These are phyloP conservation scores for Entomobrya multifasciata DNA, from an alignment of 2,888 invertebrate genomes.

Conservation along the genomic window DNA sequence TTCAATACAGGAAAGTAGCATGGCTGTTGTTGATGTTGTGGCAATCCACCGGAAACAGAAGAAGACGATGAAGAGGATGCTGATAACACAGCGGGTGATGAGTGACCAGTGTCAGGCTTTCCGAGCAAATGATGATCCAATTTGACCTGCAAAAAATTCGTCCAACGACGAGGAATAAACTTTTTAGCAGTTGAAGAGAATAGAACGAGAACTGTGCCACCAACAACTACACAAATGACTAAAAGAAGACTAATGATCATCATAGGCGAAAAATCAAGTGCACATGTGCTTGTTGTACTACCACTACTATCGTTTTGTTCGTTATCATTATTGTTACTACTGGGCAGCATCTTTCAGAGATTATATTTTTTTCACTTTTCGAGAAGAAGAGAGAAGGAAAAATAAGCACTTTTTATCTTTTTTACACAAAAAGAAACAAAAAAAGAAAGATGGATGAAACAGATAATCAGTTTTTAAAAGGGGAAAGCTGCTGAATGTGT, in stretches of 20 bases:
- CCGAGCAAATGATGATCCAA: conserved; percentile 75
- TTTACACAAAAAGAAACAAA: background rate
- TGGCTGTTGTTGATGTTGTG: conserved; percentile 36
- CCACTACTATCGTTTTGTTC: too few species aligned
- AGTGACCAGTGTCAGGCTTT: background rate
- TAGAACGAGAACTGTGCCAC: background rate
- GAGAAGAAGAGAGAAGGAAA: too few species aligned
- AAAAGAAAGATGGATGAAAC: conserved; percentile 19
- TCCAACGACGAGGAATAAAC: conserved; percentile 34
- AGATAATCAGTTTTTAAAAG: background rate
- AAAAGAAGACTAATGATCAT: conserved; percentile 19
- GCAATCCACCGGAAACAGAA: too few species aligned
- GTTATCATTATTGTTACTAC: too few species aligned
- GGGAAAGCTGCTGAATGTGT: too few species aligned
- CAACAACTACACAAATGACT: conserved; percentile 35
- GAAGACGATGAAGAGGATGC: background rate
- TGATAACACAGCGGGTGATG: background rate
- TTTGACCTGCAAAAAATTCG: conserved; percentile 67
- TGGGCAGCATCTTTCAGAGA: conserved; percentile 10
- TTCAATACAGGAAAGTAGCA: conserved; percentile 72
- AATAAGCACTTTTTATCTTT: too few species aligned
- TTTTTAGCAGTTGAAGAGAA: background rate
- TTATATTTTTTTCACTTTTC: too few species aligned
- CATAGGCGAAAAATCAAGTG: background rate
- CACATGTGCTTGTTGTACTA: conserved; percentile 29